Evolutionary conservation across 2,797 vertebrate species (phyloP).

Genomic region (Siniperca undulata): DNA sequence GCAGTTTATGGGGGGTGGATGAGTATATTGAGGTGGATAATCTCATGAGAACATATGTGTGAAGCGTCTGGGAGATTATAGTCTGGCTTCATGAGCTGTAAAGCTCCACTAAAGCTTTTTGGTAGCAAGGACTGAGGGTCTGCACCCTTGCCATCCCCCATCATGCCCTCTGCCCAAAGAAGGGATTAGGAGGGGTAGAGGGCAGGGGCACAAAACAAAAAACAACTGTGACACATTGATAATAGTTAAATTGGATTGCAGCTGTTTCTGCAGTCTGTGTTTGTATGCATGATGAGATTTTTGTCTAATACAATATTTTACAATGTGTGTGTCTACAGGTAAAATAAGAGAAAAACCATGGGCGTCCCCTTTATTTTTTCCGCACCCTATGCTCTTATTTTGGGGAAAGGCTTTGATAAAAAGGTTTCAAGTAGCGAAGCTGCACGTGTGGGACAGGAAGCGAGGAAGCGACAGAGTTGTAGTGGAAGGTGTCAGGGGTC

Average conservation of each 20-base stretch:
- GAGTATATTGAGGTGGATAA: slow-evolving; percentile 59
- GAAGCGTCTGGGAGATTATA: slow-evolving; percentile 82
- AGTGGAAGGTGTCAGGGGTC: slow-evolving; percentile 69
- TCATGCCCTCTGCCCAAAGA: slow-evolving; percentile 31
- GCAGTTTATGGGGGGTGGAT: slow-evolving; percentile 35
- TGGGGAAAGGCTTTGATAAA: slow-evolving; percentile 45
- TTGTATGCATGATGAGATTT: neutral
- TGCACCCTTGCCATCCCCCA: slow-evolving; percentile 61
- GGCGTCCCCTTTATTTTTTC: neutral
- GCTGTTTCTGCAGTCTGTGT: neutral
- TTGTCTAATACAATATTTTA: neutral
- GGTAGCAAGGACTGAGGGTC: slow-evolving; percentile 62
- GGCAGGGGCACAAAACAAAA: slow-evolving; percentile 52
- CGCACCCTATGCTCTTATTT: neutral
- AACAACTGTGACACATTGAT: neutral
- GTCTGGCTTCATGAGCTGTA: slow-evolving; percentile 71
- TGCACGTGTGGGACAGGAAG: slow-evolving; percentile 79
- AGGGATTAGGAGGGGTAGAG: slow-evolving; percentile 55
- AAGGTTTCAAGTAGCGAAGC: slow-evolving; percentile 47
- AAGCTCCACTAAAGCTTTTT: slow-evolving; percentile 78
- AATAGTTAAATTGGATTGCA: slow-evolving; percentile 1
- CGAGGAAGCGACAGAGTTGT: neutral
- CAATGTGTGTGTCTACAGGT: neutral
- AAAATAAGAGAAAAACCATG: neutral
- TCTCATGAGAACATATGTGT: slow-evolving; percentile 78